Evolutionary conservation across 2,113 vertebrate species (phyloP).

Genomic region (Ochotona princeps): DNA sequence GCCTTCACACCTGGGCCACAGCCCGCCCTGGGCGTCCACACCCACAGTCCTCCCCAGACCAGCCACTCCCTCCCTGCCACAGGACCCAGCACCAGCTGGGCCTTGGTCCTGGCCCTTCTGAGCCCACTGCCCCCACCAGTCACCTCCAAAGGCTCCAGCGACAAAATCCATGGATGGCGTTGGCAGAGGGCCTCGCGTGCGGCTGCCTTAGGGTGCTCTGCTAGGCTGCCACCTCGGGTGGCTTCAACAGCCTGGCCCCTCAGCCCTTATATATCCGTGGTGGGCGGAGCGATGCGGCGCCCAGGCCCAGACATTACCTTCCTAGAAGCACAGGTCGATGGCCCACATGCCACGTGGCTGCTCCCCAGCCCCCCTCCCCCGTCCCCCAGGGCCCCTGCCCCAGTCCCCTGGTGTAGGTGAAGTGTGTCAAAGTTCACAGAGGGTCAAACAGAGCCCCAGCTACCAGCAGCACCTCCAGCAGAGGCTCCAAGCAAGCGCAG

Average conservation of each 20-base stretch:
- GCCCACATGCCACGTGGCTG: not conserved
- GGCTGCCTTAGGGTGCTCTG: not conserved
- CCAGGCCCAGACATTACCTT: not conserved
- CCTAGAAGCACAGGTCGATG: constrained; percentile 69
- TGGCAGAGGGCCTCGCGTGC: not conserved
- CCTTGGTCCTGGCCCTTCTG: too few relatives aligned
- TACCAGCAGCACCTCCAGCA: not conserved
- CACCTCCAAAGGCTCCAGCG: constrained; percentile 97
- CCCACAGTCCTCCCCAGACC: accelerated
- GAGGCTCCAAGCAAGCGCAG: too few relatives aligned
- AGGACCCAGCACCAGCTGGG: accelerated
- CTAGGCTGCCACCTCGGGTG: not conserved
- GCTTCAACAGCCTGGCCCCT: not conserved
- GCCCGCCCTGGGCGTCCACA: too few relatives aligned
- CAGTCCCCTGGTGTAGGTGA: constrained; percentile 25
- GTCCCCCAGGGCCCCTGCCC: not conserved
- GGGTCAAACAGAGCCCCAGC: not conserved
- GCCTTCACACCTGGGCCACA: not conserved
- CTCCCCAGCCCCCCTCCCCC: not conserved
- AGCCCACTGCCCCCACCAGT: not conserved
- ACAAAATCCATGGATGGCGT: constrained; percentile 91
- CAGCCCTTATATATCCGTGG: constrained; percentile 57
- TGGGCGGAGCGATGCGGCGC: not conserved
- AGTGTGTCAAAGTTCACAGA: not conserved
- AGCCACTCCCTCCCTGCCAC: not conserved